Evolutionary conservation across 2,888 invertebrate species (phyloP), one percentile per base, ranked within the genome.

Genomic region (Julus scandinavius): DNA sequence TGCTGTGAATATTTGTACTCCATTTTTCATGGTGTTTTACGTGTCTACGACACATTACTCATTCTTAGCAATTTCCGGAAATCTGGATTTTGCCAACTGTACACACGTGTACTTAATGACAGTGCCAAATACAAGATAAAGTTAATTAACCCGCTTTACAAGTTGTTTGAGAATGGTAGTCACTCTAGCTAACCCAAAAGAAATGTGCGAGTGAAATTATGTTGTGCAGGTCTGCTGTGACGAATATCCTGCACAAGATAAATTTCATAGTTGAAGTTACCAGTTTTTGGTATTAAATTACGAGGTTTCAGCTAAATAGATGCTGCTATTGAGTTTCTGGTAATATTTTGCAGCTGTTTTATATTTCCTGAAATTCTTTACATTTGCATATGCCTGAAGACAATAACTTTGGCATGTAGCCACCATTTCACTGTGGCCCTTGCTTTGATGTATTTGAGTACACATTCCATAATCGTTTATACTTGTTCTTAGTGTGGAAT

Each of bases 71-170:
- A 80, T 38, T 80, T 38, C 29, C 38, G 38, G 38, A 13, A 6
- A 29, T 15, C 80, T 80, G 80, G 38, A 80, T 80, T 40, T 80
- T 80, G 80, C 15, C 29, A 80, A 38, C 38, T 63, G 29, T 20
- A 63, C 20, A 63, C 13, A 63, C 29, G 29, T 63, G 58, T 72
- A 72, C 29, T 11, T 29, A 72, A 72, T 29, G 29, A 72, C 80
- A 80, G 80, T 80, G 80, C 80, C 80, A 80, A 80, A 80, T 80
- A 38, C 63, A 9, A 63, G 63, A 3, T n/a, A 63, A 63, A n/a
- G n/a, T 17, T 63, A 63, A 29, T 11, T 11, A 13, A 80, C 38
- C 3, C 38, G 38, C 38, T 80, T 3, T 80, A 80, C 11, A 80
- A 38, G 13, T 29, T 29, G 38, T 80, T 80, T 29, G 29, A 11